Evolutionary conservation across 35 echinoderm and acorn worm genomes (phyloP).

Genomic region (Hemicentrotus pulcherrimus): DNA sequence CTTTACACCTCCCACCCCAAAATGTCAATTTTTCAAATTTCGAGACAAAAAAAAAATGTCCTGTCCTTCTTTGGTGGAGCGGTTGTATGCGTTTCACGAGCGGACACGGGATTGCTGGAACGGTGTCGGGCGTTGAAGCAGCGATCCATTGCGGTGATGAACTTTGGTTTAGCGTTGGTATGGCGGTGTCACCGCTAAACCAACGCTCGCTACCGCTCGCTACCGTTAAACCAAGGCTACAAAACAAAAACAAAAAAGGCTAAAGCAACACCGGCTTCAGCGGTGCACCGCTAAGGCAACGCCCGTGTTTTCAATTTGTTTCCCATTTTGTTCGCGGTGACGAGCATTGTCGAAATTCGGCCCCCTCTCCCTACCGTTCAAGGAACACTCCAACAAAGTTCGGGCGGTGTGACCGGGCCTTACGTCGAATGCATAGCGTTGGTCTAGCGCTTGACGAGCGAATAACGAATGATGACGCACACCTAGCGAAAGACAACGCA

Average conservation of each 20-base stretch:
- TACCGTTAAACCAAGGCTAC: conserved; percentile 24
- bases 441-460: too few relatives aligned
- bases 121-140: conserved; percentile 40
- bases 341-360: conserved; percentile 33
- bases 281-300: conserved; percentile 42
- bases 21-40: too few relatives aligned
- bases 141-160: conserved; percentile 43
- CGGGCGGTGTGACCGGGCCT: neutral
- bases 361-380: conserved; percentile 37
- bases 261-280: conserved; percentile 35
- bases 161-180: conserved; percentile 41
- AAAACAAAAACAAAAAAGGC: too few relatives aligned
- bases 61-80: conserved; percentile 41
- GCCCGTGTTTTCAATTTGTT: conserved; percentile 38
- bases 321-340: conserved; percentile 34
- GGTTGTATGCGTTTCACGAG: conserved; percentile 33
- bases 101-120: conserved; percentile 30
- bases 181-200: neutral
- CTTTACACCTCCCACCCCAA: too few relatives aligned
- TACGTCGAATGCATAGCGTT: neutral
- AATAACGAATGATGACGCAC: too few relatives aligned
- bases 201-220: conserved; percentile 38
- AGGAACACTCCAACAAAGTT: conserved; percentile 34
- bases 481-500: too few relatives aligned
- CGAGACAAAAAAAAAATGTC: too few relatives aligned